These are phyloP conservation scores for Notodonta ziczac DNA, from an alignment of 2,888 invertebrate genomes.

Conservation along the genomic window DNA sequence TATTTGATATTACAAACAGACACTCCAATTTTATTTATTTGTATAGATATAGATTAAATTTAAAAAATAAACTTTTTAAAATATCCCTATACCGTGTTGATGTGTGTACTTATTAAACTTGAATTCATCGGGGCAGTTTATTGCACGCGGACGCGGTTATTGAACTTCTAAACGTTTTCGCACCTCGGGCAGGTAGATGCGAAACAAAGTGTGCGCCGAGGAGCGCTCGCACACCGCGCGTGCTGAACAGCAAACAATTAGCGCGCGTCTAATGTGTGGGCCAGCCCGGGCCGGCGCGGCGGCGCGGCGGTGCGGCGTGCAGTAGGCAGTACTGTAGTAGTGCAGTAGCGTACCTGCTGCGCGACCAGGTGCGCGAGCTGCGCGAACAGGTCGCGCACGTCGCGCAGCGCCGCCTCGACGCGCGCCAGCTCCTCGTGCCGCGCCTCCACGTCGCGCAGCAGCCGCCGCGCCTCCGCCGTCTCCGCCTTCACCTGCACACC, in stretches of 20 bases:
- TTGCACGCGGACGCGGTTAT: not conserved
- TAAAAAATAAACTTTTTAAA: too few species aligned
- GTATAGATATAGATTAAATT: too few species aligned
- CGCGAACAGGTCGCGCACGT: conserved; percentile 92
- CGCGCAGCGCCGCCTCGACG: conserved; percentile 91
- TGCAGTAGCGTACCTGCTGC: conserved; percentile 85
- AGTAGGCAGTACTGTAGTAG: not conserved
- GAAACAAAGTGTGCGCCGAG: not conserved
- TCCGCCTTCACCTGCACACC: conserved; percentile 89
- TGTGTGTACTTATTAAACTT: too few species aligned
- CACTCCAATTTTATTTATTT: too few species aligned
- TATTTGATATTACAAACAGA: too few species aligned
- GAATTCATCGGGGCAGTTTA: too few species aligned
- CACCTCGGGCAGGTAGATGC: not conserved
- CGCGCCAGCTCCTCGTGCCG: conserved; percentile 92
- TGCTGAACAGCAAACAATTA: not conserved
- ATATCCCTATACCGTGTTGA: too few species aligned
- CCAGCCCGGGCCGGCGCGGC: not conserved
- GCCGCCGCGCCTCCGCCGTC: conserved; percentile 89
- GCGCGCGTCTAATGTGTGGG: not conserved
- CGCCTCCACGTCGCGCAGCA: conserved; percentile 91
- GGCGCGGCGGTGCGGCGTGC: too few species aligned
- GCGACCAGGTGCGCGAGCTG: conserved; percentile 93
- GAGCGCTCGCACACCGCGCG: not conserved
- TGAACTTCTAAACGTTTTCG: not conserved